These are phyloP conservation scores for Ips typographus DNA, from an alignment of 1,140 invertebrate species.

Conservation along the genomic window DNA sequence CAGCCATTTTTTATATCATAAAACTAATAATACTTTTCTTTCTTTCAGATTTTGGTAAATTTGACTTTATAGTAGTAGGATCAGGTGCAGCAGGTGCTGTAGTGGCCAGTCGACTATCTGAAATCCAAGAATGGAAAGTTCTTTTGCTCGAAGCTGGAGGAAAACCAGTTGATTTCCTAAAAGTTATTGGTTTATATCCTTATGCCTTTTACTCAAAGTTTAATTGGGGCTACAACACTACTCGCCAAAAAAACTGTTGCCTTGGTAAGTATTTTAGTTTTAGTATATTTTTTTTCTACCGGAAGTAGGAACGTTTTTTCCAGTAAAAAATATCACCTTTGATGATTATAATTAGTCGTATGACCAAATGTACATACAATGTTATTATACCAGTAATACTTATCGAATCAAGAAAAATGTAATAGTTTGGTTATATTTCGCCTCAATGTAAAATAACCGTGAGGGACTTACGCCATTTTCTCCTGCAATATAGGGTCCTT, in stretches of 20 bases:
- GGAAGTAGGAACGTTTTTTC: no score
- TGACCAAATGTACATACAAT: no score
- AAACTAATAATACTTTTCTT: background rate
- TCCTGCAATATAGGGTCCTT: no score
- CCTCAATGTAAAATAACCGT: no score
- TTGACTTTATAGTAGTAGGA: conserved; percentile 80
- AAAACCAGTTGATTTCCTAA: conserved; percentile 55
- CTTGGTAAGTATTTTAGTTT: conserved; percentile 58
- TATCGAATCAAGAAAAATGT: background rate
- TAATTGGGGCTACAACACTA: conserved; percentile 91
- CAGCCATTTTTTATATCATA: background rate
- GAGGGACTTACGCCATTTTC: no score
- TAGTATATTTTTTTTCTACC: no score
- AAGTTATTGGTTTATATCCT: conserved; percentile 69
- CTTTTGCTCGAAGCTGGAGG: conserved; percentile 85
- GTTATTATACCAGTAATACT: conserved; percentile 2
- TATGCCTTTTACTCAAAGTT: conserved; percentile 72
- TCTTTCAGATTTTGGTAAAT: conserved; percentile 52
- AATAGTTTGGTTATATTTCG: background rate
- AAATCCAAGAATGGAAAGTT: conserved; percentile 74
- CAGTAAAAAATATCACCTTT: no score
- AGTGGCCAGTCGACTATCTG: conserved; percentile 78
- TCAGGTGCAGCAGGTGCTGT: conserved; percentile 86
- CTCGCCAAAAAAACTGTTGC: conserved; percentile 75
- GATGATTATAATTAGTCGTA: no score